These are phyloP conservation scores for Diadema setosum DNA, from an alignment of 35 echinoderm and acorn worm species.

Conservation along the genomic window DNA sequence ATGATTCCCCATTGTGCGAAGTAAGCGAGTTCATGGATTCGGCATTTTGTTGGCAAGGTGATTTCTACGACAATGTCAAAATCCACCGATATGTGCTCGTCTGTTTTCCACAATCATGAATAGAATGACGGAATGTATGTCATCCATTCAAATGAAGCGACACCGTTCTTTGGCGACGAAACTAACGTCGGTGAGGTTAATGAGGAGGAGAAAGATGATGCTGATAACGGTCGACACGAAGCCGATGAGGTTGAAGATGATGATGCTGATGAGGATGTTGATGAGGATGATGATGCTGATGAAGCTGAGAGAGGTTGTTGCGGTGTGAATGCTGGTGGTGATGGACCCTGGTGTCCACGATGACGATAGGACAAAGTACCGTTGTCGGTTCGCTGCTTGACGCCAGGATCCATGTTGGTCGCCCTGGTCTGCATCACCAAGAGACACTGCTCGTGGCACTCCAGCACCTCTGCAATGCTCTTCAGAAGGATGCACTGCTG, in stretches of 20 bases:
- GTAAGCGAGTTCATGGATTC: too few species aligned
- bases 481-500: background rate
- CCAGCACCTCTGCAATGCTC: conserved; percentile 5
- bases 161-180: background rate
- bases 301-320: too few species aligned
- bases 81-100: too few species aligned
- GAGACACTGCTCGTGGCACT: conserved; percentile 2
- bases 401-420: background rate
- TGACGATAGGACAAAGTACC: background rate
- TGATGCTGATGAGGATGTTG: too few species aligned
- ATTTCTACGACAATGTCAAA: background rate
- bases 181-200: background rate
- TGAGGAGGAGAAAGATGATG: too few species aligned
- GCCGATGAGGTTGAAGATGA: too few species aligned
- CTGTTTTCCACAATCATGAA: background rate
- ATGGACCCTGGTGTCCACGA: background rate
- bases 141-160: background rate
- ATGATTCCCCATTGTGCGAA: too few species aligned
- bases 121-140: background rate
- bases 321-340: too few species aligned
- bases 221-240: too few species aligned
- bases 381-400: background rate
- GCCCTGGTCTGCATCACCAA: background rate
- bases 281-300: too few species aligned
- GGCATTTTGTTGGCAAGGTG: background rate